Evolutionary conservation across 2,888 invertebrate species (phyloP).

Genomic region (Sinodicranocentrus sp.): DNA sequence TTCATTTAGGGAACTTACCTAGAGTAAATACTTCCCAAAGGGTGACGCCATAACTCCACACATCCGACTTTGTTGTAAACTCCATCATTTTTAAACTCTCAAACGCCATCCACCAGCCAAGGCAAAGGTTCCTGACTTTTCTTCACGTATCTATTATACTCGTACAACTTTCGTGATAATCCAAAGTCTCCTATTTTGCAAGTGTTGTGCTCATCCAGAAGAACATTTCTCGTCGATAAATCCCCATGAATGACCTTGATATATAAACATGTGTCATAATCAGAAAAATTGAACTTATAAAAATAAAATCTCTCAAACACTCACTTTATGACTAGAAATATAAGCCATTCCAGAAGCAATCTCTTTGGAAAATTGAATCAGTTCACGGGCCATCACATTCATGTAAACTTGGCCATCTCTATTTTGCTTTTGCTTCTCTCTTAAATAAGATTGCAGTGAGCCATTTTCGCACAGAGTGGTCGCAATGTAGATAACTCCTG

Average conservation of each 20-base stretch:
- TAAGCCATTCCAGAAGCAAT: slow-evolving; percentile 66
- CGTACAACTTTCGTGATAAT: slow-evolving; percentile 7
- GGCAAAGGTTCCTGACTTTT: slow-evolving; percentile 11
- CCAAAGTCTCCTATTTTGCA: no score
- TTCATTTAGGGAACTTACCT: neutral
- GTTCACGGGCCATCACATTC: no score
- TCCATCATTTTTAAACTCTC: neutral
- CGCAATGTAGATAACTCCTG: slow-evolving; percentile 58
- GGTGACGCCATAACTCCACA: slow-evolving; percentile 8
- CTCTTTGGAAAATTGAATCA: slow-evolving; percentile 14
- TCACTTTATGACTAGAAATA: neutral
- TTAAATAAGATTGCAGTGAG: slow-evolving; percentile 39
- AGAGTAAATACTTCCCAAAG: slow-evolving; percentile 9
- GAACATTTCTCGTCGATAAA: no score
- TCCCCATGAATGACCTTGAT: no score
- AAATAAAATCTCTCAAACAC: no score
- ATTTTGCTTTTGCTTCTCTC: slow-evolving; percentile 27
- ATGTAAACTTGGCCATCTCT: neutral
- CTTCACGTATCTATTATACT: slow-evolving; percentile 12
- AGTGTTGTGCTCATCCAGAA: no score
- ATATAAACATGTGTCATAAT: neutral
- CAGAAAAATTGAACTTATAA: no score
- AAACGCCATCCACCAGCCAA: slow-evolving; percentile 7
- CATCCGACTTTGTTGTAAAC: neutral
- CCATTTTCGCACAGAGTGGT: slow-evolving; percentile 60